phyloP scores from a whole-genome alignment of 1,140 invertebrate species.

The Argopecten irradians region DNA sequence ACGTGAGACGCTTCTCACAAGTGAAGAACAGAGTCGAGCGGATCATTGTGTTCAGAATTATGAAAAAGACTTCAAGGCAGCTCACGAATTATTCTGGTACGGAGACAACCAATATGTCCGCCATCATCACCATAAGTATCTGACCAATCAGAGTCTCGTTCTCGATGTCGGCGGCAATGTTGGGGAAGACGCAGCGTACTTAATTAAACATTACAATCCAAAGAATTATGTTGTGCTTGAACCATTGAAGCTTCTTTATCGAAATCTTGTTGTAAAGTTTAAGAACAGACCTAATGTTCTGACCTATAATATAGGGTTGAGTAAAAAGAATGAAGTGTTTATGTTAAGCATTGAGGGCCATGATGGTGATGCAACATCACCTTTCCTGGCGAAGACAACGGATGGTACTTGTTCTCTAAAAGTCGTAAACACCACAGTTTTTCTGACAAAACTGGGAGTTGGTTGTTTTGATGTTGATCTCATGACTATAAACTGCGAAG shows the following conservation, averaged over 20 bases:
- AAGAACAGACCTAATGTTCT: slow-evolving; percentile 31
- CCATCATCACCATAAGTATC: slow-evolving; percentile 46
- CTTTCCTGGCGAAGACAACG: slow-evolving; percentile 32
- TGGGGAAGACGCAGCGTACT: slow-evolving; percentile 42
- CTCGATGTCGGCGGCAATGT: slow-evolving; percentile 49
- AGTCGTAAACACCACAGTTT: slow-evolving; percentile 40
- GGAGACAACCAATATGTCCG: slow-evolving; percentile 44
- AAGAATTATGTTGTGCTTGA: slow-evolving; percentile 42
- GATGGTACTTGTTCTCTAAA: slow-evolving; percentile 42
- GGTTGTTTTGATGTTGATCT: slow-evolving; percentile 47
- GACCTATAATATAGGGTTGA: slow-evolving; percentile 46
- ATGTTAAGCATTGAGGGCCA: slow-evolving; percentile 45
- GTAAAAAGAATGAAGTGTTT: slow-evolving; percentile 36
- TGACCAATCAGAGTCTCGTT: slow-evolving; percentile 35
- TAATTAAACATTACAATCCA: slow-evolving; percentile 39
- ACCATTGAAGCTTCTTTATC: slow-evolving; percentile 44
- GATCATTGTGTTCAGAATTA: slow-evolving; percentile 31
- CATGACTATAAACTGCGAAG: slow-evolving; percentile 55
- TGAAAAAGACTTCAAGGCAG: slow-evolving; percentile 6
- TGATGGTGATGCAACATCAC: slow-evolving; percentile 42
- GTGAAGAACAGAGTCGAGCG: background rate
- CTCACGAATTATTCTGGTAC: slow-evolving; percentile 42
- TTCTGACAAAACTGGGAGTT: slow-evolving; percentile 38
- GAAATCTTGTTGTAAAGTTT: slow-evolving; percentile 31
- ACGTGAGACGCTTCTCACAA: background rate